Evolutionary conservation across 1,140 invertebrate species (phyloP), one percentile per base, ranked within the genome.

Genomic region (Psix sp.): DNA sequence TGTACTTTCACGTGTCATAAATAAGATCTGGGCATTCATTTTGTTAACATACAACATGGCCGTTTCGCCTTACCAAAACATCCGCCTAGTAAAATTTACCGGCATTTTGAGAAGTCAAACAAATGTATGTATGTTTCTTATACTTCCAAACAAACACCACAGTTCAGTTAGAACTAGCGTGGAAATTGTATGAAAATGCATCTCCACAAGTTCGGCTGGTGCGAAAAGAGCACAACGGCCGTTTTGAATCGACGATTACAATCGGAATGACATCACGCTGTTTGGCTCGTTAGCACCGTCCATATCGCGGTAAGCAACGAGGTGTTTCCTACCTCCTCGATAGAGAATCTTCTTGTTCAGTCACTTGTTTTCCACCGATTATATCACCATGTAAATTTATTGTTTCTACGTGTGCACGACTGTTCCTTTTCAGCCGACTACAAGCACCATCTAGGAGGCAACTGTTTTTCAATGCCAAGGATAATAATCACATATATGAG

Each of bases 321-420:
- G 81, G 82, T 85, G 83, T 85, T 84, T 82, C 74, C 79, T 77
- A 77, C 77, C 80, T 80, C 66, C 62, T 67, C 78, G 83, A 85
- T 84, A 83, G 78, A 79, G 78, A 78, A 85, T 84, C 83, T 84
- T 78, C 82, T 80, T 85, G 82, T 85, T 80, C 80, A 65, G 80
- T 83, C 79, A 79, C 83, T 83, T 85, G 83, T 85, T 85, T 82
- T 77, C 79, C 78, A 77, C 78, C 81, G 83, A 85, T 85, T 85
- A 80, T 79, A 85, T 85, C 83, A 80, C 82, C 80, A 84, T 85
- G 83, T 83, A 84, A 84, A 85, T 85, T 85, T 85, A 85, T 85
- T 79, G 82, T 85, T 79, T 62, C 60, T 77, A 80, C 79, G 80
- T 77, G 80, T 80, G 73, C 76, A 75, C 77, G 76, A 79, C 76